phyloP scores from a whole-genome alignment of 1,140 invertebrate genomes.

The Ctenoplectra terminalis region DNA sequence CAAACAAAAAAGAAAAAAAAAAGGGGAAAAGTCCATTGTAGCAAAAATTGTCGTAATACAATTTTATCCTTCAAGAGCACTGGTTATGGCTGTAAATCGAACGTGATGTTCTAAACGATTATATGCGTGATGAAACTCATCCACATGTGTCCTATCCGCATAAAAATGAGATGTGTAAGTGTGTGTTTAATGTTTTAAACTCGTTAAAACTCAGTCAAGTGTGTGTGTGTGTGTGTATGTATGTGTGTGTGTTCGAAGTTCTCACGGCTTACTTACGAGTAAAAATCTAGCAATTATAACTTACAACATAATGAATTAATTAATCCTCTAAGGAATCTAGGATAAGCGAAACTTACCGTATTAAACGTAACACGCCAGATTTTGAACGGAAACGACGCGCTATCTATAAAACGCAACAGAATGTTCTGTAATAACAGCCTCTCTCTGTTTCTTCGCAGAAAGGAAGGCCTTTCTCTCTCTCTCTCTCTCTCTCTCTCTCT shows the following conservation, averaged over 20 bases:
- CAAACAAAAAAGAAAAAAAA: background rate
- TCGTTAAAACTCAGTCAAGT: slow-evolving; percentile 20
- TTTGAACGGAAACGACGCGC: slow-evolving; percentile 26
- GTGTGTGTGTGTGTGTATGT: background rate
- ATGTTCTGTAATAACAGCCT: background rate
- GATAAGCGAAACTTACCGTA: slow-evolving; percentile 48
- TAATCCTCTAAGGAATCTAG: slow-evolving; percentile 30
- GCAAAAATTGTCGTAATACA: slow-evolving; percentile 9
- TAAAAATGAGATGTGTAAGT: background rate
- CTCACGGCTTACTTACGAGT: slow-evolving; percentile 15
- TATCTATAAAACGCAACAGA: slow-evolving; percentile 38
- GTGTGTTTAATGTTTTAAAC: background rate
- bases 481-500: too few relatives aligned
- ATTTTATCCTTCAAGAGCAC: slow-evolving; percentile 13
- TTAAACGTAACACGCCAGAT: slow-evolving; percentile 23
- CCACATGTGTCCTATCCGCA: background rate
- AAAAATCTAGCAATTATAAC: slow-evolving; percentile 36
- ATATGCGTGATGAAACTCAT: background rate
- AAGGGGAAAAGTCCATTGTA: background rate
- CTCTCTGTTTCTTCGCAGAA: background rate
- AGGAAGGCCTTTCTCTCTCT: background rate
- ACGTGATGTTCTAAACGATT: background rate
- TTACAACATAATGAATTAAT: slow-evolving; percentile 30
- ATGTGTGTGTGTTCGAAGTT: background rate
- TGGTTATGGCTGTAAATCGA: slow-evolving; percentile 7